These are phyloP conservation scores for Ips typographus DNA, from an alignment of 1,140 invertebrate species.

Conservation along the genomic window DNA sequence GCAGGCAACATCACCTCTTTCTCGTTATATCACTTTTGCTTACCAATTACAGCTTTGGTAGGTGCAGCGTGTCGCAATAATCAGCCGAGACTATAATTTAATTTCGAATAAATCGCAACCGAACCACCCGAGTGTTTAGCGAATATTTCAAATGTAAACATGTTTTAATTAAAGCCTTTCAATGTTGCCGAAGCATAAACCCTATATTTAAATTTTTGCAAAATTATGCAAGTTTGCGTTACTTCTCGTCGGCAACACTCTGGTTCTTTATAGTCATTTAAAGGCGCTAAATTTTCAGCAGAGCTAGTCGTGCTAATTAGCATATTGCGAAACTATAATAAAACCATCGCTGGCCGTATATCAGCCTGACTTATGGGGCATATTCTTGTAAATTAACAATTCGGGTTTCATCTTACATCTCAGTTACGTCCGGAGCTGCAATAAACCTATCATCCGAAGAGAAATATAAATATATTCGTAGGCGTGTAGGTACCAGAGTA, in stretches of 20 bases:
- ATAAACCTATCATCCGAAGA: slow-evolving; percentile 31
- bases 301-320: slow-evolving; percentile 10
- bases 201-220: slow-evolving; percentile 3
- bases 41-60: neutral
- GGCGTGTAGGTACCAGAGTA: slow-evolving; percentile 40
- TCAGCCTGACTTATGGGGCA: slow-evolving; percentile 1
- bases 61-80: neutral
- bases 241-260: neutral
- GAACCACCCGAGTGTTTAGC: neutral
- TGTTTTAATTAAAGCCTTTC: slow-evolving; percentile 2
- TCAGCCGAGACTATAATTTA: neutral
- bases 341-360: slow-evolving; percentile 3
- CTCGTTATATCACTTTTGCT: neutral
- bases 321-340: slow-evolving; percentile 11
- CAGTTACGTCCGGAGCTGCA: slow-evolving; percentile 10
- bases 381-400: slow-evolving; percentile 20
- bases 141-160: slow-evolving; percentile 6
- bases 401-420: slow-evolving; percentile 17
- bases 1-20: neutral
- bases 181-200: slow-evolving; percentile 2
- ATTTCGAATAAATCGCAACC: neutral
- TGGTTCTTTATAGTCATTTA: neutral
- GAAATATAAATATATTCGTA: slow-evolving; percentile 38
- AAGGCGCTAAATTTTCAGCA: neutral
- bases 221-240: neutral